Evolutionary conservation across 2,113 vertebrate species (phyloP), one percentile per base, ranked within the genome.

Genomic region (Martes martes): DNA sequence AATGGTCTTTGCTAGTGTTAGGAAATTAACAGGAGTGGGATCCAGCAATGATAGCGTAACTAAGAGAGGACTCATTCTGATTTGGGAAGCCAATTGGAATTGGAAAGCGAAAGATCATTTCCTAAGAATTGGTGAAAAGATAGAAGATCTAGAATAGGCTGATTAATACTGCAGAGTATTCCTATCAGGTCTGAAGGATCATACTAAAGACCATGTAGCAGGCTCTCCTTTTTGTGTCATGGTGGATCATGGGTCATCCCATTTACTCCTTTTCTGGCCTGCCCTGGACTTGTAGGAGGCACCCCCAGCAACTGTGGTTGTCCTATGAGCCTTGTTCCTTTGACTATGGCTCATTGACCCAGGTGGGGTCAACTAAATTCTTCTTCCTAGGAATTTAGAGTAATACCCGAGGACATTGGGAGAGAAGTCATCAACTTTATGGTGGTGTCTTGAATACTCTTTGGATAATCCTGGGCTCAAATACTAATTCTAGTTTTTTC

Each of bases 21-120:
- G 52, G 45, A 24, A 39, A 65, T 2, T 31, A 33, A 28, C 1
- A 33, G 3, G n/a, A 28, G 42, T 36, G 21, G 14, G 14, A n/a
- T 18, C 13, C 28, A 28, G 50, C 11, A 18, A 21, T 24, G 42
- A 57, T 19, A 2, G 0, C 2, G 1, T 6, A 39, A 26, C 63
- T 47, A 33, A 33, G 13, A n/a, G 45, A 84, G 23, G 33, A 33
- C 50, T 91, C 14, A 23, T 47, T 74, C n/a, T 65, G 19, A 11
- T 24, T 52, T 52, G 26, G 11, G 21, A 95, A 78, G 4, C 3
- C 7, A 4, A 21, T 18, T 67, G 11, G 57, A 81, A 83, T 57
- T 74, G 76, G 39, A 69, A 83, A 69, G 14, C 4, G 19, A 74
- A 42, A 52, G 26, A 23, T 6, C 11, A 18, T 55, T 55, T 55